Base-by-base conservation (phyloP, 1,140 invertebrate species). In the Trichogramma pretiosum region DNA sequence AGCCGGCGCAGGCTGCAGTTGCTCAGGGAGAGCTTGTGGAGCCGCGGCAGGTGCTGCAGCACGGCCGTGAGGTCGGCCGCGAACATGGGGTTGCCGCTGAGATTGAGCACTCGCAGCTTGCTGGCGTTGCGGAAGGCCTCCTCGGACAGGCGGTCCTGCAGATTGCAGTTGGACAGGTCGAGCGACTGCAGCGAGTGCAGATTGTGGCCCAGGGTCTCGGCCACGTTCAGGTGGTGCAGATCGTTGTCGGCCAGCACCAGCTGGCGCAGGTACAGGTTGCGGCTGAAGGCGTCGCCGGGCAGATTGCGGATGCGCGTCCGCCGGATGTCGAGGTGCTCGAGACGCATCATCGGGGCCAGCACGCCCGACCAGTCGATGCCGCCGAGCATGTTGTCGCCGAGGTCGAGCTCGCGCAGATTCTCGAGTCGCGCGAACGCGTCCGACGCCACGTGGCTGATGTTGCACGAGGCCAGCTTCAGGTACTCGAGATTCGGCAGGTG, bases 61-160 rank as follows among this genome's bases (percentile, higher is more conserved):
- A 82, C 81, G 24, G 74, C 77, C 45, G 81, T 74, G 24, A 84
- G 64, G 59, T 84, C 80, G 17, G 75, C 74, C 1, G 80, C 80
- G 49, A 81, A 81, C 54, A 84, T 65, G 2, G 77, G 77, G 64
- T 85, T 85, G 8, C 81, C 81, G 26, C 76, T 80, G 16, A 85
- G 60, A 60, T 81, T 76, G 2, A 84, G 69, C 13, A 73, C 78
- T 45, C 79, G 75, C 10, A 85, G 61, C 62, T 79, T 80, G 11
- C 79, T 82, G 0, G 80, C 77, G 54, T 84, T 83, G 16, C 72
- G 73, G 56, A 85, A 85, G 2, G 82, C 77, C 56, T 82, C 78
- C 38, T 82, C 79, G 2, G 80, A 78, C 37, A 85, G 62, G 2
- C 77, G 77, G 30, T 79, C 77, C 44, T 75, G 73, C n/a, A 84